Base-by-base conservation (phyloP, 2,888 invertebrate genomes). In the Coelopa pilipes region DNA sequence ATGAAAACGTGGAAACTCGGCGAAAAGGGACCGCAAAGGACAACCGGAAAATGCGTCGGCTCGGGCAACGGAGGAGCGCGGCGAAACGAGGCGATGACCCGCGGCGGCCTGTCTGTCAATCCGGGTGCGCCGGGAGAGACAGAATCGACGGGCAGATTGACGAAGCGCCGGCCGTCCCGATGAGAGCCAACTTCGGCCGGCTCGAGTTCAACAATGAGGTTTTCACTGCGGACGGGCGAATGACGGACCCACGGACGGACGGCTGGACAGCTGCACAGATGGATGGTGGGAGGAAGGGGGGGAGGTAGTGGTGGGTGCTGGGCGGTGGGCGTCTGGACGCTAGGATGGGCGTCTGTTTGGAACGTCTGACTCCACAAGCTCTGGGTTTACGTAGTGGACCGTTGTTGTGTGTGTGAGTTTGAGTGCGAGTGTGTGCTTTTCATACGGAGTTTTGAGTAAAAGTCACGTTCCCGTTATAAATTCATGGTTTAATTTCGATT, bases 401-500 rank as follows among this genome's bases (percentile, higher is more conserved):
- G 15, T n/a, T 62, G 21, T 62, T 62, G 24, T 62, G 62, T 34
- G 34, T 34, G 62, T 34, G n/a, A 15, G 24, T 62, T 12, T n/a
- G 45, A 5, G 53, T 53, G 53, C 49, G 13, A 11, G 10, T 53
- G 53, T 53, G 34, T 19, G 34, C 13, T 24, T 62, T 45, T 21
- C n/a, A 53, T 15, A 53, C n/a, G 53, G 53, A 34, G 45, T 53
- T 53, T 53, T 53, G 66, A 45, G 13, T 57, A 46, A 67, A 67
- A 66, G 55, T 55, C 45, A 55, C 55, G 55, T 67, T 55, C 55
- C 34, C 34, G 17, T 67, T 66, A 50, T 49, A 24, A 66, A 49
- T 50, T 66, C 45, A 53, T 24, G 67, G n/a, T 57, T n/a, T n/a
- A n/a, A 17, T 57, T 47, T 69, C 57, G 57, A 69, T 69, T 69